A percentile compares a stretch with the other conserved stretches of the same genome.
Conservation (phyloP, 2,888 invertebrate genomes). For the Idaea biselata region DNA sequence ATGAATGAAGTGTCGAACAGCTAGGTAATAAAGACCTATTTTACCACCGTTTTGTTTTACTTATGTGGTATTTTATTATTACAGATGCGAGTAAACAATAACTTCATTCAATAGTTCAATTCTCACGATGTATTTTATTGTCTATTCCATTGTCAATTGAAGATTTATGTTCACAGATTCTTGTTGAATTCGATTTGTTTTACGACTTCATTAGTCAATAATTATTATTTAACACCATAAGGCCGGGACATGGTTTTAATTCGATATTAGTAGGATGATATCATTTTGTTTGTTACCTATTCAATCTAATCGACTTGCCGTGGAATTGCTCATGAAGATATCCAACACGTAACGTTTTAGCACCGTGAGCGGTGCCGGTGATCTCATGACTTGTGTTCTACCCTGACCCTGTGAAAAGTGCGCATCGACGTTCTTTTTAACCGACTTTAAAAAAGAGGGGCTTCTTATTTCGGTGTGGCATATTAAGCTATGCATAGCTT, state of each 20-base stretch:
- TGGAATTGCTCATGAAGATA: conserved; percentile 27
- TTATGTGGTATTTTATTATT: too few relatives aligned
- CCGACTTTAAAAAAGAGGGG: too few relatives aligned
- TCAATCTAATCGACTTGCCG: conserved; percentile 20
- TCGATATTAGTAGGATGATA: conserved; percentile 3
- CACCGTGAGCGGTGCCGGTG: conserved; percentile 7
- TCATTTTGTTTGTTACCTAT: conserved; percentile 14
- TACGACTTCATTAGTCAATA: background rate
- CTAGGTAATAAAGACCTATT: too few relatives aligned
- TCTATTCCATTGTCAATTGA: background rate
- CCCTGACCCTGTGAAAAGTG: background rate
- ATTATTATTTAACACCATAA: background rate
- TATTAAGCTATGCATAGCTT: too few relatives aligned
- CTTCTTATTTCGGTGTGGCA: too few relatives aligned
- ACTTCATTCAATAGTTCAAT: conserved; percentile 9
- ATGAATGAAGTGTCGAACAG: background rate
- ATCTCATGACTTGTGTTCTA: conserved; percentile 4
- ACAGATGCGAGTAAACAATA: too few relatives aligned
- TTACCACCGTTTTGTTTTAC: too few relatives aligned
- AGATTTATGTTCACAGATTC: background rate
- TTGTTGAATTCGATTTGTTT: background rate
- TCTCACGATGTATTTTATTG: background rate
- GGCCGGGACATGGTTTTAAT: background rate
- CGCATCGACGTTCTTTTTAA: too few relatives aligned
- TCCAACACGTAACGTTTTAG: conserved; percentile 16